Evolutionary conservation across 1,140 invertebrate species (phyloP).

Genomic region (Achatina immaculata): DNA sequence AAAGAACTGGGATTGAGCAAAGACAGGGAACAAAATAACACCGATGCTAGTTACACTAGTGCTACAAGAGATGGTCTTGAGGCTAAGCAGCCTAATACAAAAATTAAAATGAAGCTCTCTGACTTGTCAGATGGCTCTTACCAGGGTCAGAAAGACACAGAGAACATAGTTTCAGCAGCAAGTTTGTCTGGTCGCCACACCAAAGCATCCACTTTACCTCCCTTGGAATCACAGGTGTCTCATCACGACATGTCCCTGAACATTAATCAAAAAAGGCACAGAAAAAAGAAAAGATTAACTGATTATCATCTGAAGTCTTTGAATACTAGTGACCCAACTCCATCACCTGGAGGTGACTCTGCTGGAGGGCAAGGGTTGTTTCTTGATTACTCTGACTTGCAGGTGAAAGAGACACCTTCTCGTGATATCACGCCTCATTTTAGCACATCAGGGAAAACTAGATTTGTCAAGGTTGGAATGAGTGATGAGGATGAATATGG

Average conservation of each 20-base stretch:
- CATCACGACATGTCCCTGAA: background rate
- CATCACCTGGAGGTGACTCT: background rate
- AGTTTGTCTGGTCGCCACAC: conserved; percentile 4
- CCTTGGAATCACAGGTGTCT: conserved; percentile 12
- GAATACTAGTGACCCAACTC: background rate
- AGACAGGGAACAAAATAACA: background rate
- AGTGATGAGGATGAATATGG: background rate
- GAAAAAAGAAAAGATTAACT: conserved; percentile 30
- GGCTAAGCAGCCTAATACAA: background rate
- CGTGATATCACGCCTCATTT: background rate
- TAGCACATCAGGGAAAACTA: conserved; percentile 5
- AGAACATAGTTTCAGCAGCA: background rate
- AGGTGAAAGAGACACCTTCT: background rate
- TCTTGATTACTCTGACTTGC: background rate
- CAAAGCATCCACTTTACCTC: conserved; percentile 11
- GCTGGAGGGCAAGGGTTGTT: background rate
- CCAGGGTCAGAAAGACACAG: no score
- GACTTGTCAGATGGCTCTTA: background rate
- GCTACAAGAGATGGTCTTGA: background rate
- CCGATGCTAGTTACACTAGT: background rate
- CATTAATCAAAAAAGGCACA: background rate
- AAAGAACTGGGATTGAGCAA: background rate
- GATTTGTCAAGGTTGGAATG: background rate
- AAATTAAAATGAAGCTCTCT: background rate
- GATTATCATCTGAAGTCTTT: conserved; percentile 10